Evolutionary conservation across 2,113 vertebrate species (phyloP), one percentile per base, ranked within the genome.

Genomic region (Loxodonta africana): DNA sequence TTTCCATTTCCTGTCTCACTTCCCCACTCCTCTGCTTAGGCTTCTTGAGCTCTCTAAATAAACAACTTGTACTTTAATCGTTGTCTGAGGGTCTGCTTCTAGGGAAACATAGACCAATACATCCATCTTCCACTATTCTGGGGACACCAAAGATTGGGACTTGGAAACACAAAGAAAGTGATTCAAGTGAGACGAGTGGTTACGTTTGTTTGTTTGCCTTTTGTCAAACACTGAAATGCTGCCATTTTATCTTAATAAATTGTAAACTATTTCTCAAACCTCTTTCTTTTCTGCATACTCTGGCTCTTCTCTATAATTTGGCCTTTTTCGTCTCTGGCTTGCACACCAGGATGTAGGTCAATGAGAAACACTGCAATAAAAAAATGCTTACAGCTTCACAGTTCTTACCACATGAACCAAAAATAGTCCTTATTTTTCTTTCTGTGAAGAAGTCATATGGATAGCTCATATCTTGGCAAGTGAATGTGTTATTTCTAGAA

Each of bases 401-500:
- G 5, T 46, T 53, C 33, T 92, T 41, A 77, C 48, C 44, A 65
- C 25, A 57, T 63, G 28, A 86, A 53, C 28, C 8, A 33, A 77
- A 90, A 83, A 76, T 15, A 71, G 2, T 25, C 44, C 73, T 57
- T 51, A 51, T 51, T 86, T 37, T 77, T 63, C 90, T 37, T 28
- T 25, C 17, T 48, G 23, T 73, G 5, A 78, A 65, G 26, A 11
- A 15, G 28, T 92, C 69, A 65, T 57, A 30, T 57, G 44, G n/a
- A 83, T 53, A 77, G 23, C 62, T 77, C 1, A 65, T n/a, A 63
- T 77, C 30, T 41, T 86, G 51, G 18, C 14, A 86, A 44, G 33
- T 11, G 26, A 88, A 82, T 95, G 18, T 57, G 71, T 65, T 53
- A 88, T 88, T 88, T 96, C 46, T 81, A 82, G 17, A 88, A 89